phyloP scores from a whole-genome alignment of 2,888 invertebrate species.

The Polyploca ridens region DNA sequence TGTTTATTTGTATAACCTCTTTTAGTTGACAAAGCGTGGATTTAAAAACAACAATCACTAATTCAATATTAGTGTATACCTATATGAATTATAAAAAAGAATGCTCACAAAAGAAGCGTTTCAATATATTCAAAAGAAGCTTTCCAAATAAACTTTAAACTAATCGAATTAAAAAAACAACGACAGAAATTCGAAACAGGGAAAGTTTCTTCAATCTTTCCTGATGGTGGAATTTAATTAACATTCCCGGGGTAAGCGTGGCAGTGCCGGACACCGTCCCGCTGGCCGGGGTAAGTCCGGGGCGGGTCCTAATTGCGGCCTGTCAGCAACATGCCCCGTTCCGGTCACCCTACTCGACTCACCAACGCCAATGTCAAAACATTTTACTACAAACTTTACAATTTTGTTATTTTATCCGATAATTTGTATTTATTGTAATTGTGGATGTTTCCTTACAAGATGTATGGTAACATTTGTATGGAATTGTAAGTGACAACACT shows the following conservation, averaged over 20 bases:
- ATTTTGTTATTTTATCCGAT: slow-evolving; percentile 23
- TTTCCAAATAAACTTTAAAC: slow-evolving; percentile 40
- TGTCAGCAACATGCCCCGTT: slow-evolving; percentile 57
- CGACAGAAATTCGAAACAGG: slow-evolving; percentile 51
- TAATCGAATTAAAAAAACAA: slow-evolving; percentile 54
- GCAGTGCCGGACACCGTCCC: slow-evolving; percentile 49
- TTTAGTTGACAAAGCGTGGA: no score
- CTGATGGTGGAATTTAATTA: slow-evolving; percentile 68
- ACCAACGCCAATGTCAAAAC: slow-evolving; percentile 54
- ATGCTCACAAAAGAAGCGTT: neutral
- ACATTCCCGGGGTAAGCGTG: slow-evolving; percentile 52
- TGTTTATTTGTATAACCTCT: no score
- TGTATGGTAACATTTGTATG: no score
- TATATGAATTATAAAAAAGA: slow-evolving; percentile 16
- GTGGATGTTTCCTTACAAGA: no score
- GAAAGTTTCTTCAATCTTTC: slow-evolving; percentile 61
- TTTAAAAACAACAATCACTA: no score
- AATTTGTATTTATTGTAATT: slow-evolving; percentile 24
- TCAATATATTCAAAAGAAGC: slow-evolving; percentile 34
- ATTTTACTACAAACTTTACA: slow-evolving; percentile 20
- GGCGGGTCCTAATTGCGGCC: slow-evolving; percentile 61
- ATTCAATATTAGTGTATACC: no score
- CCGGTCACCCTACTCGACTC: slow-evolving; percentile 46
- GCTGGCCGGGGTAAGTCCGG: slow-evolving; percentile 2
- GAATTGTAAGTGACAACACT: no score